Base-by-base conservation (phyloP, 2,888 invertebrate species). In the Dicyrtomina minuta region DNA sequence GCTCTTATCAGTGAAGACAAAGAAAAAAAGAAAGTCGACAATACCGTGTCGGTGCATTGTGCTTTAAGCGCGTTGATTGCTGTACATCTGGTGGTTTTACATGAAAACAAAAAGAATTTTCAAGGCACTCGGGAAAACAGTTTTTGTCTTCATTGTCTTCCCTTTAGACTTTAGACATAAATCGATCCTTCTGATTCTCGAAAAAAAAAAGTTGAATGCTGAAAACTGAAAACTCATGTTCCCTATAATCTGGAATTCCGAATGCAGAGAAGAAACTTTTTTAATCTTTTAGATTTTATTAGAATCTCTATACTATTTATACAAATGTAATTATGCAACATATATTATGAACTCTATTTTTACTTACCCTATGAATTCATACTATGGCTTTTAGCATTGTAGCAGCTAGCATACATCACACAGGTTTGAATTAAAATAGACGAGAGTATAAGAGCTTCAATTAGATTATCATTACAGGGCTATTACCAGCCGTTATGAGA, bases 141-240 rank as follows among this genome's bases (percentile, higher is more conserved):
- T 39, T 58, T 58, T 55, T 24, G 17, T 22, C 56, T 27, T 56
- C 56, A 56, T 56, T 56, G 39, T 58, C 58, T 58, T 39, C 17
- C 41, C 33, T 8, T 27, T 58, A 22, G 41, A 58, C 33, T 8
- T 27, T 58, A 22, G 41, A 58, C 58, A 33, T 39, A 20, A 41
- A 39, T 58, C 58, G 58, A 58, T 58, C 17, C 20, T 22, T 58
- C 33, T 58, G 58, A 58, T 58, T 58, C 33, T 33, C 58, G 17
- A 17, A 53, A 27, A 27, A 51, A 51, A 22, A 51, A 51, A 58
- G 58, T 58, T 58, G 58, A 58, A 58, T 41, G 39, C n/a, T 56
- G 13, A 56, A 56, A 56, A 56, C n/a, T 56, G 13, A 56, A 56
- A 56, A 56, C 56, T 56, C 56, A 27, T 56, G 56, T 39, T 58